phyloP scores from a whole-genome alignment of 2,888 invertebrate genomes.

The Leptinotarsa rubiginosa region DNA sequence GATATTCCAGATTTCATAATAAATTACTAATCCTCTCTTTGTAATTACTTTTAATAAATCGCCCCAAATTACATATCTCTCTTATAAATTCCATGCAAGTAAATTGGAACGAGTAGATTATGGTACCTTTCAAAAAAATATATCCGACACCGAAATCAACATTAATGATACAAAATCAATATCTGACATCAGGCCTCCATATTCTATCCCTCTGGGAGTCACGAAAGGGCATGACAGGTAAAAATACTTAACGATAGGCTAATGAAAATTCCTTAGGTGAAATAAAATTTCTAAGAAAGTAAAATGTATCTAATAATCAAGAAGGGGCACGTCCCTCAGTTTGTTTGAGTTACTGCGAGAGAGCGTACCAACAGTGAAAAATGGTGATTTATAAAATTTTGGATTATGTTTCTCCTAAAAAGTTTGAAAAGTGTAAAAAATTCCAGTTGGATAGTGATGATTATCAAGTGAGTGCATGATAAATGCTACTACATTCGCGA shows the following conservation, averaged over 20 bases:
- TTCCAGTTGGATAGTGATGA: conserved; percentile 6
- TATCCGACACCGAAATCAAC: conserved; percentile 11
- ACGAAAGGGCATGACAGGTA: conserved; percentile 40
- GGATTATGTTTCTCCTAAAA: conserved; percentile 25
- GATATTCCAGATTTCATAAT: not conserved
- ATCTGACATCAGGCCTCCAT: conserved; percentile 39
- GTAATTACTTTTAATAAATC: conserved; percentile 2
- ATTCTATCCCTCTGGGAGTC: conserved; percentile 27
- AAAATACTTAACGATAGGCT: conserved; percentile 38
- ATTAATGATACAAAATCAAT: conserved; percentile 31
- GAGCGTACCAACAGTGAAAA: not conserved
- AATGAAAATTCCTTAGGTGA: conserved; percentile 44
- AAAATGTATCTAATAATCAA: conserved; percentile 8
- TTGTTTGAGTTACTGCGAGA: conserved; percentile 6
- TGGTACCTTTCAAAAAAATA: not conserved
- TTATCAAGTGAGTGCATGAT: conserved; percentile 25
- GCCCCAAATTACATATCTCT: conserved; percentile 1
- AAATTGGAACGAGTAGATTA: conserved; percentile 12
- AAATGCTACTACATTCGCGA: too few relatives aligned
- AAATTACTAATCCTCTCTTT: conserved; percentile 11
- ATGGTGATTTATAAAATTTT: conserved; percentile 24
- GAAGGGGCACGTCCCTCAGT: conserved; percentile 25
- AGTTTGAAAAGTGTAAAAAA: conserved; percentile 26
- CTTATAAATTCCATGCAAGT: not conserved
- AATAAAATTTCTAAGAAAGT: conserved; percentile 31